phyloP scores from a whole-genome alignment of 2,888 invertebrate genomes.

The Cephus sareptanus region DNA sequence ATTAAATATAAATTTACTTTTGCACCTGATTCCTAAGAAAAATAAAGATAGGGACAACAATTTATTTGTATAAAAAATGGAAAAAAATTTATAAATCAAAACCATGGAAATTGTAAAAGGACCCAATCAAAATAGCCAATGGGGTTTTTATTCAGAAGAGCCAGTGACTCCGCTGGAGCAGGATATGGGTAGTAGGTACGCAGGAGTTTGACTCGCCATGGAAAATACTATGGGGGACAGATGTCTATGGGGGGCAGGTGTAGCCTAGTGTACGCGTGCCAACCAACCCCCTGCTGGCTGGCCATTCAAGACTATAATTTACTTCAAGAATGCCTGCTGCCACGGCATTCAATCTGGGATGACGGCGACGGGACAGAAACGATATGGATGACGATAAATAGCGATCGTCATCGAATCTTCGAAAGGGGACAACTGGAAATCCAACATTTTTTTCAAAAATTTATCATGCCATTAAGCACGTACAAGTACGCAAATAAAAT shows the following conservation, averaged over 20 bases:
- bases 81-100: neutral
- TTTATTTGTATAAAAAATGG: neutral
- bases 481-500: neutral
- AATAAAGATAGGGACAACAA: neutral
- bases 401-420: slow-evolving; percentile 1
- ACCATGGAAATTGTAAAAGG: neutral
- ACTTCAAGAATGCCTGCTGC: slow-evolving; percentile 63
- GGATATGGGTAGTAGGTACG: slow-evolving; percentile 16
- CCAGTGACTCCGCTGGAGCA: slow-evolving; percentile 32
- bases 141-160: slow-evolving; percentile 7
- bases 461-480: neutral
- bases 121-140: slow-evolving; percentile 14
- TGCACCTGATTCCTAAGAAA: neutral
- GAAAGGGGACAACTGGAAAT: neutral
- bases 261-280: slow-evolving; percentile 62
- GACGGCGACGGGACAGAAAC: slow-evolving; percentile 26
- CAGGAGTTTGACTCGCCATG: slow-evolving; percentile 52
- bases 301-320: slow-evolving; percentile 67
- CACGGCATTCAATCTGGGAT: slow-evolving; percentile 52
- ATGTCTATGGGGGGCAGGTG: slow-evolving; percentile 64
- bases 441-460: neutral
- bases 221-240: slow-evolving; percentile 54
- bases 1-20: neutral
- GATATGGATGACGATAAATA: slow-evolving; percentile 1
- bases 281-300: slow-evolving; percentile 62